phyloP scores from a whole-genome alignment of 2,113 vertebrate genomes.

The Chloroceryle aenea region DNA sequence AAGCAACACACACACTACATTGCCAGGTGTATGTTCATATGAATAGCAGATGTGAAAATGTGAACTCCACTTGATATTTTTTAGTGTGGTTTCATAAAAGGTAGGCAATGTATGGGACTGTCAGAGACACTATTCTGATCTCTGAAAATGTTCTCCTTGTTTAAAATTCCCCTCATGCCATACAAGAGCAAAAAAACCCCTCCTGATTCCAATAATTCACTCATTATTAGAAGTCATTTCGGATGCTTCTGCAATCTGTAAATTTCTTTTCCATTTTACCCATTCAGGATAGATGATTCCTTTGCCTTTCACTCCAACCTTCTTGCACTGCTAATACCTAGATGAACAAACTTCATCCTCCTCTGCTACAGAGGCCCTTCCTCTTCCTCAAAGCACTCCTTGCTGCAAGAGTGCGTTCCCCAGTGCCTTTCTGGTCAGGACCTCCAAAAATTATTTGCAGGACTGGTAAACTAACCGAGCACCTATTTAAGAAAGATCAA shows the following conservation, averaged over 20 bases:
- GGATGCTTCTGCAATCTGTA: background rate
- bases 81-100: background rate
- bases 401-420: background rate
- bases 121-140: background rate
- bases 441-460: background rate
- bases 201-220: background rate
- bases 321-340: background rate
- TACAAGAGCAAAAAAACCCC: background rate
- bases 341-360: background rate
- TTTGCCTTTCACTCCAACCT: background rate
- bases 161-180: background rate
- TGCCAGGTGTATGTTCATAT: conserved; percentile 21
- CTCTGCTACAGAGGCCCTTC: background rate
- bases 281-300: background rate
- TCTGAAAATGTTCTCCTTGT: background rate
- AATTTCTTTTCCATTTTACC: background rate
- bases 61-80: background rate
- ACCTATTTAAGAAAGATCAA: background rate
- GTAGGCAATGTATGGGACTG: background rate
- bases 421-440: background rate
- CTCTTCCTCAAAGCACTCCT: rapidly evolving
- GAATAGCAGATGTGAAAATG: conserved; percentile 34
- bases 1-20: background rate
- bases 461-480: background rate
- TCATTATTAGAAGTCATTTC: background rate